A percentile compares a stretch with the other conserved stretches of the same genome.
phyloP scores from a whole-genome alignment of 2,113 vertebrate species.

The Falco punctatus region DNA sequence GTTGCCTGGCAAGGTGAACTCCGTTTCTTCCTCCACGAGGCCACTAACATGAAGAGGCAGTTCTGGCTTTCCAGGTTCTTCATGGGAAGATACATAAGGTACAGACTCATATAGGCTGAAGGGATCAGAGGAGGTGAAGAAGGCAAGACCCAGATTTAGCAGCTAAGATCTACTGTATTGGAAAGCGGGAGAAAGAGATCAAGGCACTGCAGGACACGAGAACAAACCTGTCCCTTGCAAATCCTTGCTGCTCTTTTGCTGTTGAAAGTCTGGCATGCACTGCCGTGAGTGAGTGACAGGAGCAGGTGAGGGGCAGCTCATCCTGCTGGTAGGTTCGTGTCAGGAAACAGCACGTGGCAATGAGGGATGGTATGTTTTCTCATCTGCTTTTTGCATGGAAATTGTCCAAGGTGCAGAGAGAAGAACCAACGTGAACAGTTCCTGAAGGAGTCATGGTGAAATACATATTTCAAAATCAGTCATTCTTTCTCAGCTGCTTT shows the following conservation, averaged over 20 bases:
- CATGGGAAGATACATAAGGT: accelerated
- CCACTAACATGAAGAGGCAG: not conserved
- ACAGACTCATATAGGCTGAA: not conserved
- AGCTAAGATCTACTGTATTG: not conserved
- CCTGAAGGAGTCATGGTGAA: not conserved
- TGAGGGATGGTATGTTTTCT: not conserved
- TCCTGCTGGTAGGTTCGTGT: not conserved
- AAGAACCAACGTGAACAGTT: not conserved
- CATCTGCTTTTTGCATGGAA: not conserved
- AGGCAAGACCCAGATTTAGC: not conserved
- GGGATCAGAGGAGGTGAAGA: not conserved
- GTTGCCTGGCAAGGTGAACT: not conserved
- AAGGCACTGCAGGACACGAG: not conserved
- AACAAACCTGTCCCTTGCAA: not conserved
- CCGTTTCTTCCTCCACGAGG: not conserved
- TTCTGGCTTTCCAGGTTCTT: not conserved
- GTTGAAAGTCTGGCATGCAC: not conserved
- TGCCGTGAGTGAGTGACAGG: not conserved
- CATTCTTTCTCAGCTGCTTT: not conserved
- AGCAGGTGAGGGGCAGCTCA: not conserved
- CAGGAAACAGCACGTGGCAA: not conserved
- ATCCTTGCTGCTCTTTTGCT: not conserved
- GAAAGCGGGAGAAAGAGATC: not conserved
- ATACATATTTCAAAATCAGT: not conserved
- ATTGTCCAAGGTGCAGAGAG: not conserved